Evolutionary conservation across 2,888 invertebrate genomes (phyloP).

Genomic region (Tethea ocularis): DNA sequence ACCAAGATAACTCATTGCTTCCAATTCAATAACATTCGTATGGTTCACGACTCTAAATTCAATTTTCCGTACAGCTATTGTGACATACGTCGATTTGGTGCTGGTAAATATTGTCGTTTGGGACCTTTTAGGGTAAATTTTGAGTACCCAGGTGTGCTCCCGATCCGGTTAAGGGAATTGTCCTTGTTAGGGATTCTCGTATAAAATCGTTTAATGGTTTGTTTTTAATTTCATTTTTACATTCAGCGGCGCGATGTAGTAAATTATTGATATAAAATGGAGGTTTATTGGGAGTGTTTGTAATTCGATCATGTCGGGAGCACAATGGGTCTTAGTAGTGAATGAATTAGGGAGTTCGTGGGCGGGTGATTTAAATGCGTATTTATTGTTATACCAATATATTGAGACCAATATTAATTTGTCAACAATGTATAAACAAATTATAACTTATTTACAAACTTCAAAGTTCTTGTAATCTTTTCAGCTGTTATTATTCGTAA

Average conservation of each 20-base stretch:
- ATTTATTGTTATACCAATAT: conserved; percentile 29
- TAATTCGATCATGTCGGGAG: conserved; percentile 47
- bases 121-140: conserved; percentile 80
- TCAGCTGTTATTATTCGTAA: not conserved
- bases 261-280: conserved; percentile 74
- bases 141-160: conserved; percentile 84
- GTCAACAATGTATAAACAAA: conserved; percentile 29
- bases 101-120: conserved; percentile 64
- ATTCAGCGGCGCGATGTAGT: conserved; percentile 69
- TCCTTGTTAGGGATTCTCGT: conserved; percentile 82
- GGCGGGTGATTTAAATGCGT: conserved; percentile 48
- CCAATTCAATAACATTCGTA: conserved; percentile 45
- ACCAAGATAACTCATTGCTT: conserved; percentile 45
- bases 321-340: conserved; percentile 47
- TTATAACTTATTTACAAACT: not conserved
- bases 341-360: conserved; percentile 48
- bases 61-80: conserved; percentile 27
- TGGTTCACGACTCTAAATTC: conserved; percentile 17
- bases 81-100: conserved; percentile 46
- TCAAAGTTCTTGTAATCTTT: not conserved
- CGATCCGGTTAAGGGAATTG: conserved; percentile 83
- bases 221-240: conserved; percentile 82
- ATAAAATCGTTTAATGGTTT: conserved; percentile 83
- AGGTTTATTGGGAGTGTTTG: conserved; percentile 66
- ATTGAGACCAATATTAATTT: conserved; percentile 42